Conservation (phyloP, 2,797 vertebrate genomes). For the Pseudocheirus occidentalis region DNA sequence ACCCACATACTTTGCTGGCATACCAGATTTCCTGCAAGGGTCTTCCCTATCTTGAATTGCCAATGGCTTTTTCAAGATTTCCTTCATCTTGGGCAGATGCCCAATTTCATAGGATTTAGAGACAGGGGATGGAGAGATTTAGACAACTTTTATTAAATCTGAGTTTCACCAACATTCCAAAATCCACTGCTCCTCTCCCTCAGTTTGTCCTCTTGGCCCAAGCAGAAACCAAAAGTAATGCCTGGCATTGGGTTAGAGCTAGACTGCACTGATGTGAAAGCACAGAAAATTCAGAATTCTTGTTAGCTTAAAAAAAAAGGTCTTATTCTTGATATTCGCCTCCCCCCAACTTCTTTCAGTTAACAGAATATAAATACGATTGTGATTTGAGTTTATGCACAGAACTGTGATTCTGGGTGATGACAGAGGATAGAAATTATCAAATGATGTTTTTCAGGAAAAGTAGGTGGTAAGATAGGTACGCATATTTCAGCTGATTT, state of each 20-base stretch:
- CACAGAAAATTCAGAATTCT: neutral
- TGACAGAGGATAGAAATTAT: constrained; percentile 17
- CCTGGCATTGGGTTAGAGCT: neutral
- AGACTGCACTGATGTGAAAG: neutral
- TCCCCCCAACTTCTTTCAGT: neutral
- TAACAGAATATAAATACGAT: constrained; percentile 5
- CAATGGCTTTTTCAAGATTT: neutral
- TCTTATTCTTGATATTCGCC: neutral
- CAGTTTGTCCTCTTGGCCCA: neutral
- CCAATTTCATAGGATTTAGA: neutral
- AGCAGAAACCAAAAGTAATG: neutral
- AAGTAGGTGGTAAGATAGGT: neutral
- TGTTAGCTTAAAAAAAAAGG: neutral
- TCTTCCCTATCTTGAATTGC: neutral
- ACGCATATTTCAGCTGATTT: neutral
- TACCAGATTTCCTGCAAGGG: neutral
- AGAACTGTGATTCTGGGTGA: constrained; percentile 7
- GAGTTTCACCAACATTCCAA: neutral
- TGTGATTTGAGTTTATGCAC: constrained; percentile 11
- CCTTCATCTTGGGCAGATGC: neutral
- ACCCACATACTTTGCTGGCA: neutral
- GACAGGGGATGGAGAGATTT: neutral
- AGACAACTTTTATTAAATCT: neutral
- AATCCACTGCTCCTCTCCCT: neutral
- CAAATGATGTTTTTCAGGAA: neutral